Percentiles rank a stretch among this genome's conserved stretches.
These are phyloP conservation scores for Neoaliturus tenellus DNA, from an alignment of 2,888 invertebrate genomes.

Conservation along the genomic window DNA sequence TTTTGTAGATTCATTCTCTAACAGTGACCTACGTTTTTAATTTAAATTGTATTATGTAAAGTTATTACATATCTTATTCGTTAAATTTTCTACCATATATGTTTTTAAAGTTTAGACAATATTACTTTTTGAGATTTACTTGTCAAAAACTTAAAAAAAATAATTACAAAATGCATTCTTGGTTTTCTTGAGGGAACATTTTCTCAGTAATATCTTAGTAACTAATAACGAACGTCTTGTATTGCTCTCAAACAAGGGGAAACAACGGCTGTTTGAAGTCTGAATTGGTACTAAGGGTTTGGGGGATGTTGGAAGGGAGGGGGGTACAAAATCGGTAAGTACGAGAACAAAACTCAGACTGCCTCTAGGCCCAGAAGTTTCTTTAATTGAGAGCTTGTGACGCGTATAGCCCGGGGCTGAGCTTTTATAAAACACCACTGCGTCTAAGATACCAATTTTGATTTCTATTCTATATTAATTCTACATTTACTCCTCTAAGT, in stretches of 20 bases:
- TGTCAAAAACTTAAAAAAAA: too few species aligned
- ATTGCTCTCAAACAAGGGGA: background rate
- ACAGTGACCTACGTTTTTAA: too few species aligned
- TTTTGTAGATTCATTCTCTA: too few species aligned
- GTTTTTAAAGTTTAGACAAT: too few species aligned
- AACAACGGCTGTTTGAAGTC: background rate
- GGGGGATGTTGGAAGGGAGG: background rate
- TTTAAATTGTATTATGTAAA: too few species aligned
- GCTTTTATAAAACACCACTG: background rate
- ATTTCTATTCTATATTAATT: background rate
- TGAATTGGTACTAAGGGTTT: background rate
- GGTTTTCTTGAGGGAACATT: too few species aligned
- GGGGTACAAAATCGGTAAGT: background rate
- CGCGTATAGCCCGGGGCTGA: background rate
- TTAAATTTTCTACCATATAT: too few species aligned
- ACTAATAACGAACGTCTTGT: constrained; percentile 11
- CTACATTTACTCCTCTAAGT: background rate
- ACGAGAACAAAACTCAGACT: background rate
- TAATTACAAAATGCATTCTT: too few species aligned
- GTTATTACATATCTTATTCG: too few species aligned
- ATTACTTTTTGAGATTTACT: too few species aligned
- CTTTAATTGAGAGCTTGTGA: constrained; percentile 24
- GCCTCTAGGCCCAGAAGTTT: background rate
- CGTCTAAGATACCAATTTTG: background rate
- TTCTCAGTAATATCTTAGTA: background rate